A percentile compares a stretch with the other conserved stretches of the same genome.
phyloP scores from a whole-genome alignment of 2,888 invertebrate species.

The Harmothoe impar region DNA sequence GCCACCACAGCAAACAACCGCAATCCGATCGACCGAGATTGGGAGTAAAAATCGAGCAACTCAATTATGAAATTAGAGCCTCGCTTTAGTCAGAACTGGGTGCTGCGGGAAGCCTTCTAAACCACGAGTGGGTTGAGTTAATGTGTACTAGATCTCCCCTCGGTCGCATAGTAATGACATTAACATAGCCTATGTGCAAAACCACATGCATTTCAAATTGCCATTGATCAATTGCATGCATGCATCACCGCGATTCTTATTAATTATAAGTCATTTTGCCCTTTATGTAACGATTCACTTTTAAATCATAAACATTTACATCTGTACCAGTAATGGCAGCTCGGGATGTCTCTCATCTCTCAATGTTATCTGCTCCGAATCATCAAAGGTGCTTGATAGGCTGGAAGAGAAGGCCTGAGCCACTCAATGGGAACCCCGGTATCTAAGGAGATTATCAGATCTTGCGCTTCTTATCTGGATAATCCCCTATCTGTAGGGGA shows the following conservation, averaged over 20 bases:
- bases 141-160: neutral
- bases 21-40: neutral
- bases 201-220: neutral
- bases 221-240: neutral
- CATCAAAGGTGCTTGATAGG: too few relatives aligned
- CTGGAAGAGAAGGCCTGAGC: too few relatives aligned
- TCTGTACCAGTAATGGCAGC: too few relatives aligned
- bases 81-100: neutral
- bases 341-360: too few relatives aligned
- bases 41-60: neutral
- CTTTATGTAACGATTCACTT: too few relatives aligned
- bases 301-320: too few relatives aligned
- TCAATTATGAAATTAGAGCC: constrained; percentile 35
- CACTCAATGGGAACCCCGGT: neutral
- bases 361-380: too few relatives aligned
- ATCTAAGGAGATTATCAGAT: constrained; percentile 34
- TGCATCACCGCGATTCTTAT: too few relatives aligned
- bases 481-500: constrained; percentile 8
- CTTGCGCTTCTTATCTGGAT: neutral
- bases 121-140: neutral
- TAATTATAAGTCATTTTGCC: too few relatives aligned
- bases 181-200: neutral
- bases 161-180: neutral
- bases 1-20: neutral
- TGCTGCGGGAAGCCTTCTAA: neutral